Conservation (phyloP, 2,888 invertebrate genomes). For the Brachyopa scutellaris region DNA sequence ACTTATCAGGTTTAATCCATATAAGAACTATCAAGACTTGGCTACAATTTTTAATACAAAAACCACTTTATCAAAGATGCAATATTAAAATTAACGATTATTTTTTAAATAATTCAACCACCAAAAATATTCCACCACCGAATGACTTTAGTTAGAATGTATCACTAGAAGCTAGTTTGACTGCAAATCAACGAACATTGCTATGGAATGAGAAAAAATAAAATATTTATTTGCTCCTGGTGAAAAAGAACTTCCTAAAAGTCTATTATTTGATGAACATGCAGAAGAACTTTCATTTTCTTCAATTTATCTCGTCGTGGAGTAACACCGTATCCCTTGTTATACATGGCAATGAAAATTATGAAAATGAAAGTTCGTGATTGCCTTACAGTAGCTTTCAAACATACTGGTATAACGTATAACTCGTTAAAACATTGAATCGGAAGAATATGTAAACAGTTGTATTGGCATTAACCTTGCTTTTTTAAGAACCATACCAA, state of each 20-base stretch:
- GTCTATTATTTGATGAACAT: slow-evolving; percentile 78
- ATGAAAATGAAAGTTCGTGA: slow-evolving; percentile 74
- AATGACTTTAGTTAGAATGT: slow-evolving; percentile 36
- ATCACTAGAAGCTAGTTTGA: slow-evolving; percentile 72
- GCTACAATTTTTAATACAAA: slow-evolving; percentile 16
- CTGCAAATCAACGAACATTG: slow-evolving; percentile 74
- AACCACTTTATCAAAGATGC: slow-evolving; percentile 2
- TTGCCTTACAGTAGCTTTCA: slow-evolving; percentile 67
- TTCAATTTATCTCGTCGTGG: slow-evolving; percentile 78
- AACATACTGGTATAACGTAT: slow-evolving; percentile 67
- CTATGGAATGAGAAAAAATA: slow-evolving; percentile 78
- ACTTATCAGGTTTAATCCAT: slow-evolving; percentile 9
- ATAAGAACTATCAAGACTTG: slow-evolving; percentile 14
- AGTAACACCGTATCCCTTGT: slow-evolving; percentile 76
- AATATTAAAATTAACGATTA: slow-evolving; percentile 27
- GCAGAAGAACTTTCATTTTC: slow-evolving; percentile 81
- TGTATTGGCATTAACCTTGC: slow-evolving; percentile 57
- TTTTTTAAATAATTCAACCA: neutral
- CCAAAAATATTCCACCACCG: neutral
- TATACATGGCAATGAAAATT: slow-evolving; percentile 80
- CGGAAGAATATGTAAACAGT: slow-evolving; percentile 60
- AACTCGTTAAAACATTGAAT: slow-evolving; percentile 56
- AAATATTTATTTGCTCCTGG: slow-evolving; percentile 76
- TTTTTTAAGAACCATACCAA: slow-evolving; percentile 43
- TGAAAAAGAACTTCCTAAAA: slow-evolving; percentile 75